Conservation (phyloP, 2,888 invertebrate genomes). For the Pristionchus entomophagus region DNA sequence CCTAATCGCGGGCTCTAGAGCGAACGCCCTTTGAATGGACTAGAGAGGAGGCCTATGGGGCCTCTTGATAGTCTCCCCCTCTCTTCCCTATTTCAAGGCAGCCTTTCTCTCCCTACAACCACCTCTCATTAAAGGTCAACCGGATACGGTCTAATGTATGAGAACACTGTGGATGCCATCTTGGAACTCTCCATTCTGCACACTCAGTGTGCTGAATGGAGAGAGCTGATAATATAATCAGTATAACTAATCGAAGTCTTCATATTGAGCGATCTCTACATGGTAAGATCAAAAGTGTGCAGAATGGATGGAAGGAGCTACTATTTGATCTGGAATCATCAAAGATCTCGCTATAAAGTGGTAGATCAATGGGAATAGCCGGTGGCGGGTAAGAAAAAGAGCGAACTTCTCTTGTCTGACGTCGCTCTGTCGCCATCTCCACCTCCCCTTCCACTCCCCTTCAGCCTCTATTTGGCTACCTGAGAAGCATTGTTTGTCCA, state of each 20-base stretch:
- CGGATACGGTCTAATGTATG: neutral
- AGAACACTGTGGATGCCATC: neutral
- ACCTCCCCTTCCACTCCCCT: too few species aligned
- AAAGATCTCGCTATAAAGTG: too few species aligned
- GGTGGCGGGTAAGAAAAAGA: neutral
- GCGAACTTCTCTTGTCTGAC: slow-evolving; percentile 10
- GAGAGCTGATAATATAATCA: too few species aligned
- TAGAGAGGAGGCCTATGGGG: neutral
- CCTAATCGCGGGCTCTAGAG: slow-evolving; percentile 18
- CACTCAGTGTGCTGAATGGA: too few species aligned
- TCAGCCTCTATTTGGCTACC: slow-evolving; percentile 30
- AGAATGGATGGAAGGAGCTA: too few species aligned
- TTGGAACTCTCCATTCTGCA: too few species aligned
- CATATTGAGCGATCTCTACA: too few species aligned
- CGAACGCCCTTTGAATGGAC: slow-evolving; percentile 18
- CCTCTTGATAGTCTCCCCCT: slow-evolving; percentile 13
- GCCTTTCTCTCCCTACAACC: slow-evolving; percentile 4
- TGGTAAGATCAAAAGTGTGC: too few species aligned
- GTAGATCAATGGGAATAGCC: neutral
- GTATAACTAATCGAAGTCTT: too few species aligned
- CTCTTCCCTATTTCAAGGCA: neutral
- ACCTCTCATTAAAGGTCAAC: slow-evolving; percentile 22
- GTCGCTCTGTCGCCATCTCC: too few species aligned
- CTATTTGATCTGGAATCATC: too few species aligned
- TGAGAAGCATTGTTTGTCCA: slow-evolving; percentile 29